Conservation (phyloP, 2,113 vertebrate genomes). For the Myotis yumanensis region DNA sequence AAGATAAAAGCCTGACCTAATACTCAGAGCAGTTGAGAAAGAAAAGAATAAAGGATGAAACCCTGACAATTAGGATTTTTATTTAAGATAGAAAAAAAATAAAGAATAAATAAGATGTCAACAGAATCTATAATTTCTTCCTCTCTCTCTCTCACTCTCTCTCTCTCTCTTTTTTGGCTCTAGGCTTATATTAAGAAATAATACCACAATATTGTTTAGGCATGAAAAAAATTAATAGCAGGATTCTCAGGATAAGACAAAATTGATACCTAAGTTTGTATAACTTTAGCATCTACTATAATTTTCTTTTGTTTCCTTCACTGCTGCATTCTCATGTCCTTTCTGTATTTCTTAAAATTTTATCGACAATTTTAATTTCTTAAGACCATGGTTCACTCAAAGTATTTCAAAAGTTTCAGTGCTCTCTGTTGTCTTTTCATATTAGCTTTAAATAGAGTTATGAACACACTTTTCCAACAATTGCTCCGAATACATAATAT, state of each 20-base stretch:
- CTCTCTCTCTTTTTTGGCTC: neutral
- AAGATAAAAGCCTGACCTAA: conserved; percentile 10
- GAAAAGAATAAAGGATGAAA: neutral
- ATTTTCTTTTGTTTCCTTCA: conserved; percentile 44
- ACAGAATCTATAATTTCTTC: neutral
- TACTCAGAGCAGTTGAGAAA: conserved; percentile 1
- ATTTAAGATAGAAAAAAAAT: conserved; percentile 53
- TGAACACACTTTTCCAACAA: neutral
- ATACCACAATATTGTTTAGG: conserved; percentile 36
- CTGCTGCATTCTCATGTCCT: neutral
- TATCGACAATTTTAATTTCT: conserved; percentile 36
- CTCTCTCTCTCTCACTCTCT: neutral
- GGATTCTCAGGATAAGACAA: conserved; percentile 9
- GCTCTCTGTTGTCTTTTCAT: conserved; percentile 17
- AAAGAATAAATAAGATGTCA: conserved; percentile 50
- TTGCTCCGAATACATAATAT: neutral
- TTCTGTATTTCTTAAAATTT: conserved; percentile 41
- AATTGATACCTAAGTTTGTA: conserved; percentile 22
- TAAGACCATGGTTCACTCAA: neutral
- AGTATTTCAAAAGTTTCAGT: conserved; percentile 10
- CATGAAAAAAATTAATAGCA: conserved; percentile 28
- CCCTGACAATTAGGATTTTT: conserved; percentile 47
- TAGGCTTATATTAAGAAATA: conserved; percentile 25
- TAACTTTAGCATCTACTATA: neutral
- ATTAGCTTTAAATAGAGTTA: neutral